A percentile compares a stretch with the other conserved stretches of the same genome.
These are phyloP conservation scores for Polydesmus complanatus DNA, from an alignment of 2,888 invertebrate genomes.

Conservation along the genomic window DNA sequence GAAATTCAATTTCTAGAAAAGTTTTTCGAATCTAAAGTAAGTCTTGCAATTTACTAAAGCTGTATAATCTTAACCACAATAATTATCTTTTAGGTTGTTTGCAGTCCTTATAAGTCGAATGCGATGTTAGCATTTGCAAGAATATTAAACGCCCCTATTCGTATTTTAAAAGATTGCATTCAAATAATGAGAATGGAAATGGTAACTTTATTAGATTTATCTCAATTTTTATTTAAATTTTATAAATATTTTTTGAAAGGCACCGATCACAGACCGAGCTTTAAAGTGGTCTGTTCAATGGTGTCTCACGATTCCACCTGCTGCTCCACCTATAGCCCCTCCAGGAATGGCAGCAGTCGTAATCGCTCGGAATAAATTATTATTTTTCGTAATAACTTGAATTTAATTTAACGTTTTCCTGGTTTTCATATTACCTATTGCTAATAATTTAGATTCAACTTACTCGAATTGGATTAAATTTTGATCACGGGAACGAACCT, in stretches of 20 bases:
- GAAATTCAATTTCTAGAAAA: slow-evolving; percentile 81
- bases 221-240: background rate
- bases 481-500: slow-evolving; percentile 43
- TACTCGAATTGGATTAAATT: slow-evolving; percentile 44
- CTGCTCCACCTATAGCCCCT: slow-evolving; percentile 71
- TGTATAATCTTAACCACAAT: background rate
- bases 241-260: background rate
- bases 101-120: slow-evolving; percentile 81
- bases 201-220: slow-evolving; percentile 20
- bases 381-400: slow-evolving; percentile 58
- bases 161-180: slow-evolving; percentile 80
- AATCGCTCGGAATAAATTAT: slow-evolving; percentile 69
- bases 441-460: slow-evolving; percentile 59
- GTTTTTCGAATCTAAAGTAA: slow-evolving; percentile 62
- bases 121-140: slow-evolving; percentile 73
- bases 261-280: slow-evolving; percentile 35
- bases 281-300: slow-evolving; percentile 81
- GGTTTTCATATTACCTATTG: background rate
- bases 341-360: slow-evolving; percentile 76
- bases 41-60: background rate
- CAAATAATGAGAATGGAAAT: slow-evolving; percentile 66
- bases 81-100: slow-evolving; percentile 52
- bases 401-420: background rate
- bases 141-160: slow-evolving; percentile 67
- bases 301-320: slow-evolving; percentile 83